These are phyloP conservation scores for Echeneis naucrates DNA, from an alignment of 2,797 vertebrate species.

Conservation along the genomic window DNA sequence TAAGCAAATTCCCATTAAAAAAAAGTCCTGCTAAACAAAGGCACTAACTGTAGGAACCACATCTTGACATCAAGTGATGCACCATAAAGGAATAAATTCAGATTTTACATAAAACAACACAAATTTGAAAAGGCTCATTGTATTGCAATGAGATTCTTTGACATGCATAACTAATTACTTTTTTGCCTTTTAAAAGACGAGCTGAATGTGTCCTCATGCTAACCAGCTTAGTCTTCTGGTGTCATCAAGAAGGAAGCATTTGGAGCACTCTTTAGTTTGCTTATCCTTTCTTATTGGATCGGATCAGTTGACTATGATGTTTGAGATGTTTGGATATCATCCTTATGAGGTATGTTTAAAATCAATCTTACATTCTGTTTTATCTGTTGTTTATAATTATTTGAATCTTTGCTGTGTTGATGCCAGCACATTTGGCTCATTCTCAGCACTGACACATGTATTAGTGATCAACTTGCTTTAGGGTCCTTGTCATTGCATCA, in stretches of 20 bases:
- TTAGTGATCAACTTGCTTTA: background rate
- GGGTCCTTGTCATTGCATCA: background rate
- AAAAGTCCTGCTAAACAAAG: conserved; percentile 89
- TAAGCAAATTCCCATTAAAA: conserved; percentile 88
- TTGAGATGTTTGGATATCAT: conserved; percentile 94
- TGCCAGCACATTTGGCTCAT: background rate
- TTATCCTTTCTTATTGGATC: no score
- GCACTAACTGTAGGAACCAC: conserved; percentile 87
- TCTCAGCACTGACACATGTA: background rate
- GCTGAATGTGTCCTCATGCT: conserved; percentile 65
- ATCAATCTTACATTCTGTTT: background rate
- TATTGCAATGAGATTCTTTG: conserved; percentile 83
- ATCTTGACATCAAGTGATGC: conserved; percentile 90
- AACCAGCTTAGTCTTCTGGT: conserved; percentile 43
- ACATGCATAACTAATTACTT: conserved; percentile 91
- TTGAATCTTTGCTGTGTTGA: background rate
- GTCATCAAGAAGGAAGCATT: conserved; percentile 45
- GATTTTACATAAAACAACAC: conserved; percentile 89
- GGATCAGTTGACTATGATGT: conserved; percentile 77
- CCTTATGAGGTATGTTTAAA: conserved; percentile 91
- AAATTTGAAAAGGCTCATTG: conserved; percentile 85
- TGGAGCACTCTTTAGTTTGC: conserved; percentile 17
- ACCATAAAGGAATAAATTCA: conserved; percentile 83
- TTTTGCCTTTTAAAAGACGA: conserved; percentile 86
- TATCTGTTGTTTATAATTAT: background rate